These are phyloP conservation scores for Suricata suricatta DNA, from an alignment of 2,113 vertebrate species.

Conservation along the genomic window DNA sequence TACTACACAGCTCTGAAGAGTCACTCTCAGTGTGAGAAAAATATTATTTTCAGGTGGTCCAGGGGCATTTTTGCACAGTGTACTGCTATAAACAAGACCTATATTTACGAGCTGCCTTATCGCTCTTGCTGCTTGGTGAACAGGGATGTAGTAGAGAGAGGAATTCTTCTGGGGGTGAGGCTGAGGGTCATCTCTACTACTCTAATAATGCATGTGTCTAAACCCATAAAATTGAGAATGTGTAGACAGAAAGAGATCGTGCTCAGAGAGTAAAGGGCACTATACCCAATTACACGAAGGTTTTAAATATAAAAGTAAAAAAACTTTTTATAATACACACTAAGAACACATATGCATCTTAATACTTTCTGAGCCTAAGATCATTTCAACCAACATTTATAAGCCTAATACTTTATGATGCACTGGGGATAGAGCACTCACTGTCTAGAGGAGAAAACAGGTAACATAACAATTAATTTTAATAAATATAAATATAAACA, in stretches of 20 bases:
- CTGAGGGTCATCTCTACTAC: not conserved
- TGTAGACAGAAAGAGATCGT: not conserved
- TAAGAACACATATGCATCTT: not conserved
- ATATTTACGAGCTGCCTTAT: constrained; percentile 78
- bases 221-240: not conserved
- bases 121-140: constrained; percentile 75
- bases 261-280: not conserved
- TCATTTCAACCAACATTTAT: not conserved
- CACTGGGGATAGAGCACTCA: not conserved
- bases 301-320: not conserved
- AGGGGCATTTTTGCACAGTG: constrained; percentile 69
- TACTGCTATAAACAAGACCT: constrained; percentile 71
- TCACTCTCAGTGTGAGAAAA: constrained; percentile 78
- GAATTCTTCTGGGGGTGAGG: not conserved
- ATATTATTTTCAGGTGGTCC: constrained; percentile 80
- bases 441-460: not conserved
- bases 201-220: not conserved
- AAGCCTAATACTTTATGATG: not conserved
- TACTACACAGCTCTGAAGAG: constrained; percentile 70
- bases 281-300: not conserved
- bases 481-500: not conserved
- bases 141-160: not conserved
- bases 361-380: not conserved
- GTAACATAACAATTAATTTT: not conserved
- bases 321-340: not conserved